Evolutionary conservation across 2,113 vertebrate species (phyloP), one percentile per base, ranked within the genome.

Genomic region (Oreochromis spilurus): DNA sequence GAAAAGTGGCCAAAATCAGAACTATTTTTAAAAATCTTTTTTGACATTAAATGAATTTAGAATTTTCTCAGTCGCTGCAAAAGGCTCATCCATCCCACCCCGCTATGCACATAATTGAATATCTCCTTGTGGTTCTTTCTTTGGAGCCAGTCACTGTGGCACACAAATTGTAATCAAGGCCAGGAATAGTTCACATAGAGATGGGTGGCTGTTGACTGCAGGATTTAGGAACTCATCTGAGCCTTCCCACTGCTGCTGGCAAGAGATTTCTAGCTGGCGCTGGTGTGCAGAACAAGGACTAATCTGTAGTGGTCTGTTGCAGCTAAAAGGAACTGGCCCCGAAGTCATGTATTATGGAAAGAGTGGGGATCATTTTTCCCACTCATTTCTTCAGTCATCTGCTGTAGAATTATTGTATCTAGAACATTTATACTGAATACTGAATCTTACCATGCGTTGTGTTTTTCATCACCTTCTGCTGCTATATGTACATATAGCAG

Each of bases 271-370:
- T 93, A 89, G 88, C 90, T 92, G 90, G 77, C 72, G 5, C 84
- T 90, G 85, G 86, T 90, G 92, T 88, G 92, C 86, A 86, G 90
- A 94, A 95, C 91, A 94, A 95, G 93, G 89, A 81, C 92, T 95
- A 91, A 95, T 95, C 91, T 94, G 88, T 82, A 93, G 89, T 86
- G 92, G 88, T 84, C 91, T 91, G 90, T 82, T 88, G 82, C 88
- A 29, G 82, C 87, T 83, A 75, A 91, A 85, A 90, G 78, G 50
- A 89, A 90, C 81, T 70, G 50, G 89, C 80, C 79, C 84, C 65
- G 58, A 82, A 93, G 82, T 89, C 82, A 88, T 84, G 84, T 86
- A 86, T 91, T 84, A 79, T 84, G 77, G 82, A 60, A 31, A 87
- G 84, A 86, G 86, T 81, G 43, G 50, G 58, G 70, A 86, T 88